Evolutionary conservation across 2,888 invertebrate genomes (phyloP), one percentile per base, ranked within the genome.

Genomic region (Cosmorhoe ocellata): DNA sequence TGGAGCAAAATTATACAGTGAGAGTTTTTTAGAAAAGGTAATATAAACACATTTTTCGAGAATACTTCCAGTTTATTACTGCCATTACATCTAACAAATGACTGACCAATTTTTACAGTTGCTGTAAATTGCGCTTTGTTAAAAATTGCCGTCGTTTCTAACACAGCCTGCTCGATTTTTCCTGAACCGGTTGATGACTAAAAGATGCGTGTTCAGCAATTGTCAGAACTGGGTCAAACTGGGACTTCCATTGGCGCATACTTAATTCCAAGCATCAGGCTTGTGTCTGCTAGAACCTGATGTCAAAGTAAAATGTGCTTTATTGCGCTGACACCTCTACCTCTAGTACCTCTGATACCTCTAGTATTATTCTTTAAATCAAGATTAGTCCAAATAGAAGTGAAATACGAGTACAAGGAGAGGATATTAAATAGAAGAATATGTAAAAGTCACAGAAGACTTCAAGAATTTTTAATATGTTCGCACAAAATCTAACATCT

Each of bases 121-220:
- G 6, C n/a, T 34, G 1, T 10, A 26, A 38, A 13, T 10, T 13
- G 22, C n/a, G 12, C 13, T 33, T 1, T 26, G 13, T 42, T 10
- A 39, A 46, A 39, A 39, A 26, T 26, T 26, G 12, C 26, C 3
- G 26, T 12, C 24, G 18, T 39, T 39, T 30, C 18, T 36, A 28
- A 34, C 22, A 30, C 12, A 11, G 26, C 5, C 18, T 42, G 26
- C 38, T 46, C 34, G 39, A 42, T 58, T 52, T 59, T 60, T 58
- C 50, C 10, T 53, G 54, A 56, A 59, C 49, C 13, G 44, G 55
- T 51, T 53, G 56, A 56, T 55, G 60, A 63, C 59, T 69, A 56
- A 69, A 69, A 71, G 62, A 67, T 68, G 58, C 67, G 61, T 64
- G 63, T 64, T 66, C 69, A 66, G 59, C 64, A 56, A 63, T 68